phyloP scores from a whole-genome alignment of 1,140 invertebrate species.

The Solen grandis region DNA sequence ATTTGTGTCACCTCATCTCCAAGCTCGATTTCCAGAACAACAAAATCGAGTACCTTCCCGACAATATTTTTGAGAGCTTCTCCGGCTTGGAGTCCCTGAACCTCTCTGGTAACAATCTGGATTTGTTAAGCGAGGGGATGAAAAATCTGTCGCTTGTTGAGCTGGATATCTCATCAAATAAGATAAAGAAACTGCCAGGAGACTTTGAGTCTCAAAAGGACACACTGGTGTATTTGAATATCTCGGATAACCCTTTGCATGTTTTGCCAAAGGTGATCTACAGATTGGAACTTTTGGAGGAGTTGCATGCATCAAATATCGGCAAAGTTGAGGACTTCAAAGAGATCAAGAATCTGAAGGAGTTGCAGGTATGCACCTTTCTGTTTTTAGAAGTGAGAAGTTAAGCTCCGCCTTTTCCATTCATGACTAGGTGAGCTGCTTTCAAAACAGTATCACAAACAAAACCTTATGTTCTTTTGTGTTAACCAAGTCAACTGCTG shows the following conservation, averaged over 20 bases:
- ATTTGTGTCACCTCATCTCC: constrained; percentile 52
- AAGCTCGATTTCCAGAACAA: constrained; percentile 66
- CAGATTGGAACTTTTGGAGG: constrained; percentile 52
- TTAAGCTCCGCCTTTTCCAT: too few relatives aligned
- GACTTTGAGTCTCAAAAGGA: constrained; percentile 51
- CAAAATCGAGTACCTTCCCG: constrained; percentile 42
- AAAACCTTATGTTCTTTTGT: too few relatives aligned
- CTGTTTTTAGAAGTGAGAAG: too few relatives aligned
- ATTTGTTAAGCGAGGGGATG: constrained; percentile 46
- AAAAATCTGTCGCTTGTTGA: constrained; percentile 9
- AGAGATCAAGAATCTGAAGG: constrained; percentile 52
- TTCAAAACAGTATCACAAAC: too few relatives aligned
- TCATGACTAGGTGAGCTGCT: too few relatives aligned
- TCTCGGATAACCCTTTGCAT: constrained; percentile 69
- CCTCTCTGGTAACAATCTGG: constrained; percentile 55
- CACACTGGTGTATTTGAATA: constrained; percentile 51
- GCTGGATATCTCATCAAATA: constrained; percentile 59
- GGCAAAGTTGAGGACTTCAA: constrained; percentile 59
- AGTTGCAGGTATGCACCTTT: too few relatives aligned
- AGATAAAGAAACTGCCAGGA: constrained; percentile 38
- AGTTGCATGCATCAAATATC: constrained; percentile 68
- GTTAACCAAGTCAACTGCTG: too few relatives aligned
- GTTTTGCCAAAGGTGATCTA: constrained; percentile 60
- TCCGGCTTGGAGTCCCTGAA: constrained; percentile 50
- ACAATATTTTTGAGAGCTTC: constrained; percentile 60